Evolutionary conservation across 2,113 vertebrate genomes (phyloP).

Genomic region (Chaetura pelagica): DNA sequence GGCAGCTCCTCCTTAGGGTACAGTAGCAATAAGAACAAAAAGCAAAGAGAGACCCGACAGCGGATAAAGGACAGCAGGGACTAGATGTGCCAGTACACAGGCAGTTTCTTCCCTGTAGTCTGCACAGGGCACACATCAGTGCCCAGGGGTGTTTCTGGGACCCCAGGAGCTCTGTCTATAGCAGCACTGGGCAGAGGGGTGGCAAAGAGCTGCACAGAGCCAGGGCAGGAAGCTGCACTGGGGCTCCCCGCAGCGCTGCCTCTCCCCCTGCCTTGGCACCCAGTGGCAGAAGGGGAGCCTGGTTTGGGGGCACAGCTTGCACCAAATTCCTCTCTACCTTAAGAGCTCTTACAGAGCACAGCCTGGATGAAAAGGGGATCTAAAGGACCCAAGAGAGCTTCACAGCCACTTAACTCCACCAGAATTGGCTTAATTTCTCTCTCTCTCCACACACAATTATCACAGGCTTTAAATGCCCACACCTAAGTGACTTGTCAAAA

Average conservation of each 20-base stretch:
- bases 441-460: not conserved
- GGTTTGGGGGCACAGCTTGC: not conserved
- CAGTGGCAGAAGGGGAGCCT: not conserved
- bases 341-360: not conserved
- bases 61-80: not conserved
- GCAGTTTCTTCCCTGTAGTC: not conserved
- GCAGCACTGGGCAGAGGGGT: accelerated
- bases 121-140: accelerated
- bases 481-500: not conserved
- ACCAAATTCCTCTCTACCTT: not conserved
- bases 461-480: not conserved
- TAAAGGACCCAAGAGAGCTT: not conserved
- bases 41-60: not conserved
- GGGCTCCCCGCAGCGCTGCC: not conserved
- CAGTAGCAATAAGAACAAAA: not conserved
- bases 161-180: not conserved
- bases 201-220: not conserved
- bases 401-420: not conserved
- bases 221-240: not conserved
- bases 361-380: not conserved
- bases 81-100: not conserved
- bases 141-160: not conserved
- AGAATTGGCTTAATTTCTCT: not conserved
- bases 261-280: not conserved
- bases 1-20: not conserved